Percentiles rank a stretch among this genome's conserved stretches.
phyloP scores from a whole-genome alignment of 2,797 vertebrate genomes.

The Muscicapa comitata region DNA sequence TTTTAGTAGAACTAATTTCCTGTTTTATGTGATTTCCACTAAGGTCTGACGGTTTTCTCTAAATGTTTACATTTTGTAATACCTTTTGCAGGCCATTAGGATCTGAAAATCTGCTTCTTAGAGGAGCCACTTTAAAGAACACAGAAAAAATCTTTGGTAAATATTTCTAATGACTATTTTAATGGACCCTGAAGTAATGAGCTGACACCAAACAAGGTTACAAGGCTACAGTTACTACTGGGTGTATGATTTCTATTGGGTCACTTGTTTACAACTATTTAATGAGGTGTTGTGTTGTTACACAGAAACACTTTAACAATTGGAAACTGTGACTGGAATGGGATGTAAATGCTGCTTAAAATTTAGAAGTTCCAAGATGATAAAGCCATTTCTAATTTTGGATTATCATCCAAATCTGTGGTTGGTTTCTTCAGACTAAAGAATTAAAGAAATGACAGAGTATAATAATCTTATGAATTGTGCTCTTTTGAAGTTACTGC shows the following conservation, averaged over 20 bases:
- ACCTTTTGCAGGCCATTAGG: conserved; percentile 84
- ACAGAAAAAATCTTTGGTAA: conserved; percentile 92
- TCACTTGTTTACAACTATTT: neutral
- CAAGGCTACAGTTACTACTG: neutral
- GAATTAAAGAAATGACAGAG: neutral
- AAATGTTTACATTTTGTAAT: neutral
- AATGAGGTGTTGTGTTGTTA: neutral
- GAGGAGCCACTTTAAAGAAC: conserved; percentile 96
- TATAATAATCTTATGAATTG: neutral
- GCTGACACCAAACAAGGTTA: neutral
- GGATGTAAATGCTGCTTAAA: neutral
- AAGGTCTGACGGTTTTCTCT: neutral
- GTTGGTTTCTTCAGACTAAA: neutral
- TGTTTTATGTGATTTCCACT: neutral
- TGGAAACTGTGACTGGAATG: neutral
- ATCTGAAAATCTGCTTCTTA: conserved; percentile 92
- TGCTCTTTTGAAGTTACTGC: neutral
- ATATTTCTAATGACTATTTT: neutral
- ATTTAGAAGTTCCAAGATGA: neutral
- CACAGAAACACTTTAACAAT: neutral
- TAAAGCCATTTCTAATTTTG: neutral
- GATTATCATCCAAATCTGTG: neutral
- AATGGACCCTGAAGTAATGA: neutral
- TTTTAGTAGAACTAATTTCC: neutral
- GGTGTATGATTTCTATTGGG: neutral